Base-by-base conservation (phyloP, 2,113 vertebrate genomes). In the Piaya cayana region DNA sequence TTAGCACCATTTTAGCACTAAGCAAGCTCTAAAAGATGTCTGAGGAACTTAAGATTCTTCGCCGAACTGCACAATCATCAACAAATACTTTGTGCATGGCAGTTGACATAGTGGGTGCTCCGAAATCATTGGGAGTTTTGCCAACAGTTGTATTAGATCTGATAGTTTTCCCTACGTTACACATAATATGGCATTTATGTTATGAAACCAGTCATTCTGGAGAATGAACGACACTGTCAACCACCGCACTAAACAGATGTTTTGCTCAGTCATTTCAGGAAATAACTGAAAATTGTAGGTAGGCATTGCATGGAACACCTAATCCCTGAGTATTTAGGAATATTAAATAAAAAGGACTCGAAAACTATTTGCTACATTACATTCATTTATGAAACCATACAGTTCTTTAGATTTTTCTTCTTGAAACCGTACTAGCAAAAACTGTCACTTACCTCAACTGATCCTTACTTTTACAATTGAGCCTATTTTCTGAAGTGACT, bases 401-500 rank as follows among this genome's bases (percentile, higher is more conserved):
- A 47, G 62, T 42, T 49, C 71, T 79, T 85, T 8, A 76, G 79
- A 43, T 71, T 29, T 37, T 88, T 88, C 62, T 47, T 80, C 29
- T 49, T 71, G 78, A 79, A 94, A 82, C 53, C 2, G 8, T 52
- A 36, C 15, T 9, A 70, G 64, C n/a, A 78, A 70, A 89, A 78
- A 5, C 47, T 50, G 68, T 84, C 84, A 81, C 76, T 72, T 80
- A 37, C 27, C 45, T 68, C 53, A 80, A 12, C 63, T 26, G 52
- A 93, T 77, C 62, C 58, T 60, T 56, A 32, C 58, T 37, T 59
- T 12, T 68, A 69, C 80, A 93, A 82, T n/a, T 80, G 80, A 83
- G 75, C 58, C 68, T 77, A 62, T 88, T 92, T 90, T 82, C 79
- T 92, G 68, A 82, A 92, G 79, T 69, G 86, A 88, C 75, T 93